Percentiles rank a stretch among this genome's conserved stretches.
phyloP scores from a whole-genome alignment of 2,113 vertebrate species.

The Bambusicola thoracicus region DNA sequence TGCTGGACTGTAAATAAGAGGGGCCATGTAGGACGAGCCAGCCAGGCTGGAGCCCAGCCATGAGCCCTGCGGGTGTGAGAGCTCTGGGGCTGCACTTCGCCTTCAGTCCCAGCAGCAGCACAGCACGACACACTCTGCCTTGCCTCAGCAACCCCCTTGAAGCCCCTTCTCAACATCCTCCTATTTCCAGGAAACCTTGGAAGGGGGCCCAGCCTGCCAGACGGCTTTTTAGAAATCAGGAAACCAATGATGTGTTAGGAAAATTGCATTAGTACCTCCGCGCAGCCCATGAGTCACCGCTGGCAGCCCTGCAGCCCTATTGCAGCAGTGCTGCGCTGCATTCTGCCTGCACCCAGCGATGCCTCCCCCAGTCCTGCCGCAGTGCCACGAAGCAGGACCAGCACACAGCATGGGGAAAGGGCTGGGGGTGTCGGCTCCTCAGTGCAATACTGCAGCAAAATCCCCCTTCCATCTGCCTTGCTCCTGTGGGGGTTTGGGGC shows the following conservation, averaged over 20 bases:
- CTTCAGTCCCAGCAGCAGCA: not conserved
- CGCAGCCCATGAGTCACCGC: not conserved
- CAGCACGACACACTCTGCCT: not conserved
- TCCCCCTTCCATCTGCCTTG: fast-evolving
- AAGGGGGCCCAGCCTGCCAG: constrained; percentile 24
- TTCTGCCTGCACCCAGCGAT: not conserved
- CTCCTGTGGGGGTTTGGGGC: fast-evolving
- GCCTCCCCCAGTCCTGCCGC: not conserved
- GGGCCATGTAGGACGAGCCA: not conserved
- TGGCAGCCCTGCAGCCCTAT: not conserved
- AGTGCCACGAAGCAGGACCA: not conserved
- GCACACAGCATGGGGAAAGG: not conserved
- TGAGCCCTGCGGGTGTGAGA: fast-evolving
- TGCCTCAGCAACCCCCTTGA: not conserved
- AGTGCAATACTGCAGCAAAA: fast-evolving
- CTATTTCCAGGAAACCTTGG: constrained; percentile 36
- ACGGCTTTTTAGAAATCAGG: not conserved
- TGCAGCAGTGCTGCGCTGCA: not conserved
- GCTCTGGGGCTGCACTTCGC: fast-evolving
- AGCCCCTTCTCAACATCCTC: not conserved
- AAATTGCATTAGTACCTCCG: not conserved
- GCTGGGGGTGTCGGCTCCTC: not conserved
- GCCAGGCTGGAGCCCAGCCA: not conserved
- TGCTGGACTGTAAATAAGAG: not conserved
- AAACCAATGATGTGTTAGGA: not conserved